Conservation (phyloP, 2,113 vertebrate species). For the Propithecus coquereli region DNA sequence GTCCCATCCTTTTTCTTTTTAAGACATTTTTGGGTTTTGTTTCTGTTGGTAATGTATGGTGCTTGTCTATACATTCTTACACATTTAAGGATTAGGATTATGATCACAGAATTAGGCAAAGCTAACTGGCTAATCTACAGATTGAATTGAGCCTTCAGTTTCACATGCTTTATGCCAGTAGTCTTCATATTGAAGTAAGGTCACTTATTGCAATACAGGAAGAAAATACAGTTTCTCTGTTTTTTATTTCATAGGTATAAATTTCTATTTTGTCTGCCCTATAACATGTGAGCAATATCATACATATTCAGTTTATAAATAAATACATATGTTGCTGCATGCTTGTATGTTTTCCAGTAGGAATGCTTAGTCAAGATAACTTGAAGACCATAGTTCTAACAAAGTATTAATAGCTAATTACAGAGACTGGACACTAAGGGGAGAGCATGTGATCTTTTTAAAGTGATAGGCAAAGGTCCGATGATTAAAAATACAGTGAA, state of each 20-base stretch:
- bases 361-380: not conserved
- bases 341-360: not conserved
- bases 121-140: not conserved
- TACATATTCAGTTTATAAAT: not conserved
- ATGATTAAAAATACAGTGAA: not conserved
- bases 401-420: not conserved
- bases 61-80: not conserved
- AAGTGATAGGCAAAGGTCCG: not conserved
- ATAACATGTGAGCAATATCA: not conserved
- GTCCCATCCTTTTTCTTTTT: not conserved
- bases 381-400: not conserved
- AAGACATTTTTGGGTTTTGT: not conserved
- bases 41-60: not conserved
- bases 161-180: not conserved
- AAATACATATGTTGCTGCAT: not conserved
- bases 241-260: not conserved
- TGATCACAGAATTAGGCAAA: not conserved
- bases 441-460: not conserved
- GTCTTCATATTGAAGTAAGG: not conserved
- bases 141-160: not conserved
- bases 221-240: not conserved
- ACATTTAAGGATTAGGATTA: not conserved
- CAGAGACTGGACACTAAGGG: not conserved
- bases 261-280: not conserved
- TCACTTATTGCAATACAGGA: not conserved